Percentiles rank a stretch among this genome's conserved stretches.
Evolutionary conservation across 1,140 invertebrate species (phyloP).

Genomic region (Telenomus remus): DNA sequence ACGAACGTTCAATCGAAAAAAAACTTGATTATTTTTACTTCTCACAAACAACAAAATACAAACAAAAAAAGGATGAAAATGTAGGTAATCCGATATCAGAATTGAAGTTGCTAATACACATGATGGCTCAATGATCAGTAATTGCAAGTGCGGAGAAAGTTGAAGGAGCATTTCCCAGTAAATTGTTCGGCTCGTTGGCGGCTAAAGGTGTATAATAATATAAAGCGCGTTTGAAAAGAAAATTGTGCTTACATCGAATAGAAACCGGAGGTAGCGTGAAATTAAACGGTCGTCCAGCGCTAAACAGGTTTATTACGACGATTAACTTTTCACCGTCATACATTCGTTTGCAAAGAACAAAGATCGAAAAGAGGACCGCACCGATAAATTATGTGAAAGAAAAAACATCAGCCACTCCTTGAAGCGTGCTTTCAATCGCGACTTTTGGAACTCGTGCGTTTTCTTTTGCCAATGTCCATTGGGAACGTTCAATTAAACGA

Average conservation of each 20-base stretch:
- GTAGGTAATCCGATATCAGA: conserved; percentile 38
- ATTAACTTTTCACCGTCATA: conserved; percentile 57
- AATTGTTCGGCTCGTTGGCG: conserved; percentile 35
- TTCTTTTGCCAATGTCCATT: too few relatives aligned
- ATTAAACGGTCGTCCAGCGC: conserved; percentile 57
- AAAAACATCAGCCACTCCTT: too few relatives aligned
- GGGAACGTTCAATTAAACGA: conserved; percentile 26
- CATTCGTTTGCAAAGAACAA: conserved; percentile 52
- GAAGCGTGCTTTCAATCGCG: too few relatives aligned
- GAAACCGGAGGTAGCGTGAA: conserved; percentile 54
- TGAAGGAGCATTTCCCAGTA: conserved; percentile 43
- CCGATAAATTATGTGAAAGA: conserved; percentile 51
- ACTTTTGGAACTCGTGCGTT: too few relatives aligned
- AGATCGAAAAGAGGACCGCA: conserved; percentile 46
- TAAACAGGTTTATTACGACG: conserved; percentile 60
- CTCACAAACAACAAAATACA: too few relatives aligned
- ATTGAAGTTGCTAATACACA: too few relatives aligned
- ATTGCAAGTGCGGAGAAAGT: conserved; percentile 51
- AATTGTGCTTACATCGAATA: conserved; percentile 51
- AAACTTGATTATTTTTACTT: too few relatives aligned
- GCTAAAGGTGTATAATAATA: conserved; percentile 13
- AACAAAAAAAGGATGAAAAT: too few relatives aligned
- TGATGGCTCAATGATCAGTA: conserved; percentile 43
- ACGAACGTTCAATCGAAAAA: too few relatives aligned
- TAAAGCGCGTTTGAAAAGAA: conserved; percentile 46